Base-by-base conservation (phyloP, 2,113 vertebrate species). In the Carlito syrichta region DNA sequence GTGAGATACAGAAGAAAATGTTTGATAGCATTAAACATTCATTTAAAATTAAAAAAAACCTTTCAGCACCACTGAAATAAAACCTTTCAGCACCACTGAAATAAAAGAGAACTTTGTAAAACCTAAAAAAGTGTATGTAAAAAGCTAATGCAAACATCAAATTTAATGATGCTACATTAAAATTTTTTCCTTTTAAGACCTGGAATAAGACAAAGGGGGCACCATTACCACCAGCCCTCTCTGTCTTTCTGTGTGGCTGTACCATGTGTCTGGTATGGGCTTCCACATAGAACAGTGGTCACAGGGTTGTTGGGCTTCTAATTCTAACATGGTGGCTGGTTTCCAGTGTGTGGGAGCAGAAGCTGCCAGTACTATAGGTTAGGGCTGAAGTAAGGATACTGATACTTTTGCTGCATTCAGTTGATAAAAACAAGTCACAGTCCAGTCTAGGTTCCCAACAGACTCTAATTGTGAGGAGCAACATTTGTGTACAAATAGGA, bases 91-190 rank as follows among this genome's bases (percentile, higher is more conserved):
- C 38, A 77, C 71, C 38, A 23, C 63, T 92, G 19, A 74, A 86
- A 83, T 95, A 74, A 95, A 86, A 76, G 45, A 54, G 40, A 95
- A 96, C 30, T 93, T 92, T 93, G 83, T 91, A 30, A 93, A 91
- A 78, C 14, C 38, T 56, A 73, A 63, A 38, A 82, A 63, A 79
- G 1, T 58, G 30, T 62, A n/a, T 92, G 69, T 90, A 54, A 95
- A 96, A 92, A 63, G 8, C 66, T 94, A 95, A 91, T 82, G 27
- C 89, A 93, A 74, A 91, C 73, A 73, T 86, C 27, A 66, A 25
- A 17, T 11, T 89, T 68, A 92, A 56, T 87, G 79, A 86, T 30
- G 48, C 78, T 56, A 48, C 68, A 62, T 19, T 85, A 66, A 71
- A 85, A 85, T 88, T 48, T 38, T 87, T 62, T n/a, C 45, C 32